Base-by-base conservation (phyloP, 1,140 invertebrate species). In the Drosophila kanapiae region DNA sequence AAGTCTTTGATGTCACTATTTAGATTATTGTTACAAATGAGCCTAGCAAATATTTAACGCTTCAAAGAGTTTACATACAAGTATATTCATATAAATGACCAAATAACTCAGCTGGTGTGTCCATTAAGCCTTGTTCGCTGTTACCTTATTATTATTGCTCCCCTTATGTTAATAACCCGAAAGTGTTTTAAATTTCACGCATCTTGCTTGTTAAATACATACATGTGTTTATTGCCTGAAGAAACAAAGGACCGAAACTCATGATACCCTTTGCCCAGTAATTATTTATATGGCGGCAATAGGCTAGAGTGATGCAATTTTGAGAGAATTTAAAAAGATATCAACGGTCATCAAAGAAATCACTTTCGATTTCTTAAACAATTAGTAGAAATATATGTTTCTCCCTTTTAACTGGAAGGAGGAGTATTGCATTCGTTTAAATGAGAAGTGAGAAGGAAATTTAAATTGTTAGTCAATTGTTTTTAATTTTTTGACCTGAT, bases 171-270 rank as follows among this genome's bases (percentile, higher is more conserved):
- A 70, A 70, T 70, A 70, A 70, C 67, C 67, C 37, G 48, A 70
- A 70, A 70, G 67, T 70, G 67, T 70, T 70, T 70, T 70, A 67
- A 70, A 70, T 70, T 70, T 70, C 67, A 70, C 67, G 67, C 67
- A 42, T 70, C 67, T 67, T 70, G 67, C 67, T 70, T 70, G 62
- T 70, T 70, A 70, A 70, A 67, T 53, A 53, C 67, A 54, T 51
- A 70, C 67, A 70, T 67, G 47, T 67, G 67, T 70, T 70, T 67
- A 70, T 70, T 54, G 38, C 67, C 35, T 31, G 38, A 27, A 70
- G 47, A 70, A 70, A 67, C 47, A 40, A 70, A 54, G 62, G 62
- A 40, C 67, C 45, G 47, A 53, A 29, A 23, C 47, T 27, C 33
- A 16, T 49, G 42, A 62, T 62, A 62, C 60, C 47, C 47, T 62